phyloP scores from a whole-genome alignment of 1,140 invertebrate genomes.

The Camponotus vicinus region DNA sequence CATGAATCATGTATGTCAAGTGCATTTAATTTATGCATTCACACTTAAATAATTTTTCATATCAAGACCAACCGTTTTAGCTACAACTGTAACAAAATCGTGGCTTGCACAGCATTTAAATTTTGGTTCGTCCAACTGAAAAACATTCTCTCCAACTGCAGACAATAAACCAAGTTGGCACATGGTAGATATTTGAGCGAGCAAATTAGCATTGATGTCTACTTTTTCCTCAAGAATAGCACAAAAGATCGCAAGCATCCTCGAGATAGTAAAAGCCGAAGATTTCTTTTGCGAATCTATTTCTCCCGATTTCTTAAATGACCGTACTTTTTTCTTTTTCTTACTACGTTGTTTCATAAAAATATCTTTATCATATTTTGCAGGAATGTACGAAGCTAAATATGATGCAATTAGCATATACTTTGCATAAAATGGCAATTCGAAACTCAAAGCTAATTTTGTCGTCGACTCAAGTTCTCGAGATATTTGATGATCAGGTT shows the following conservation, averaged over 20 bases:
- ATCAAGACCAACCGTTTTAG: slow-evolving; percentile 91
- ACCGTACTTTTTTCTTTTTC: slow-evolving; percentile 84
- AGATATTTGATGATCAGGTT: slow-evolving; percentile 71
- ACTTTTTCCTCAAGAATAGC: slow-evolving; percentile 94
- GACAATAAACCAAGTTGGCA: slow-evolving; percentile 91
- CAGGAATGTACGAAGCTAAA: slow-evolving; percentile 95
- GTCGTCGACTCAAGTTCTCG: slow-evolving; percentile 85
- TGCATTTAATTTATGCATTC: slow-evolving; percentile 3
- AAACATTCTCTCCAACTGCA: slow-evolving; percentile 87
- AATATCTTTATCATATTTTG: slow-evolving; percentile 93
- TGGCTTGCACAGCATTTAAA: slow-evolving; percentile 92
- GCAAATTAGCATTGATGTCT: slow-evolving; percentile 93
- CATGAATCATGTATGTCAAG: neutral
- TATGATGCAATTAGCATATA: slow-evolving; percentile 95
- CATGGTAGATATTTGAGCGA: slow-evolving; percentile 92
- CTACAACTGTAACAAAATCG: slow-evolving; percentile 90
- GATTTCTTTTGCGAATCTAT: slow-evolving; percentile 88
- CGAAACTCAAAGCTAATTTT: slow-evolving; percentile 90
- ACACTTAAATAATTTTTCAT: slow-evolving; percentile 89
- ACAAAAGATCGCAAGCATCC: slow-evolving; percentile 96
- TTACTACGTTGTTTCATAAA: slow-evolving; percentile 92
- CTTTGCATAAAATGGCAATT: slow-evolving; percentile 96
- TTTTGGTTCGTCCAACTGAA: slow-evolving; percentile 89
- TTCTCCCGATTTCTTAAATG: slow-evolving; percentile 81
- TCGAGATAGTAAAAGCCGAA: slow-evolving; percentile 93